Base-by-base conservation (phyloP, 2,888 invertebrate species). In the Lissocephala sabroskyi region DNA sequence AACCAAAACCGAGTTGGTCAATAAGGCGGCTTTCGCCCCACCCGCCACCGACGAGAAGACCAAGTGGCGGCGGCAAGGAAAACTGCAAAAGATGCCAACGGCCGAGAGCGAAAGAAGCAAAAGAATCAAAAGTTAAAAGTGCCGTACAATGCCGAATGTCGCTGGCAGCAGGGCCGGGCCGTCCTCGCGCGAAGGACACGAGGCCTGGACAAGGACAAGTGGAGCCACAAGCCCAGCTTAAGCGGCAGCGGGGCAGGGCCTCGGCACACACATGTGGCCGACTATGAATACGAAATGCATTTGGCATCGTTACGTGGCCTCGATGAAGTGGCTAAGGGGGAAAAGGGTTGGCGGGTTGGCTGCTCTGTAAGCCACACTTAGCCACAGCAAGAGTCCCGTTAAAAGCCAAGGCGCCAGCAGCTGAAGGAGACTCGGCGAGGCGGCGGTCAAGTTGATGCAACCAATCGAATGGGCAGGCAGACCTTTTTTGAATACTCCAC, bases 361-460 rank as follows among this genome's bases (percentile, higher is more conserved):
- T 3, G 6, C 13, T 16, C 4, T 26, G 46, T 43, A 48, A 49
- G 54, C 47, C 51, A 51, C 58, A 67, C 49, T 52, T 54, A 41
- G n/a, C n/a, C n/a, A n/a, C 58, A 45, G 68, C n/a, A n/a, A 75
- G 71, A 75, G 73, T 75, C 68, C 76, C 76, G 68, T 68, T 68
- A 73, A 68, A 68, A 68, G 73, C 64, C 73, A 59, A 62, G 66
- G 53, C 51, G 47, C 30, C 30, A 32, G 30, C 5, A 5, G 11
- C 30, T 6, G 13, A 32, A 32, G 11, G 11, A 13, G 30, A 32
- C 30, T 5, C 29, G n/a, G 10, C n/a, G 13, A 32, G 11, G 55
- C 14, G 57, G 35, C 56, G 73, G 65, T 76, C 76, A 75, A 73
- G 53, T 40, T 49, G 46, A 45, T 48, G 26, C 9, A 6, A 32